phyloP scores from a whole-genome alignment of 2,113 vertebrate species.

The Ptychochromis oligacanthus region DNA sequence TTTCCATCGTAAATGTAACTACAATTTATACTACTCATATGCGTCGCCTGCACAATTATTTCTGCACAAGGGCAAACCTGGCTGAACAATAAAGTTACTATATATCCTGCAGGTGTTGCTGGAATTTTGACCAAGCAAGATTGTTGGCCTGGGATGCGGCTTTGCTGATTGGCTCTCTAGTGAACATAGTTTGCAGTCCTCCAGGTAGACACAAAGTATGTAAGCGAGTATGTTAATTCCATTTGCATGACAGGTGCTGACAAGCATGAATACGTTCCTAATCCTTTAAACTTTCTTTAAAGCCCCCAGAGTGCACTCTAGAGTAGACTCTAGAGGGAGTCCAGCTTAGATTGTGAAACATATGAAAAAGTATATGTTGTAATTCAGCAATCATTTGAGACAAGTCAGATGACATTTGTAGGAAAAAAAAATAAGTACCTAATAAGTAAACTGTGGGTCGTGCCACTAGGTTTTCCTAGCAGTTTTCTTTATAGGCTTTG shows the following conservation, averaged over 20 bases:
- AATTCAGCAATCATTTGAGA: slow-evolving; percentile 6
- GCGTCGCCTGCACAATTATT: background rate
- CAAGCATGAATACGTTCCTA: background rate
- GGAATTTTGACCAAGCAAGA: background rate
- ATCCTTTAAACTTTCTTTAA: slow-evolving; percentile 6
- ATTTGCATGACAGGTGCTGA: slow-evolving; percentile 7
- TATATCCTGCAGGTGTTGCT: background rate
- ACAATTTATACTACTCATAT: background rate
- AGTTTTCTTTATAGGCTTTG: slow-evolving; percentile 23
- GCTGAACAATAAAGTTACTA: background rate
- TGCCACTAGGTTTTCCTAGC: background rate
- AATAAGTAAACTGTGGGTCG: background rate
- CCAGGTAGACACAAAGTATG: background rate
- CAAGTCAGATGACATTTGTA: slow-evolving; percentile 15
- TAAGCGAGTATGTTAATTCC: background rate
- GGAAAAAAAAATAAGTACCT: background rate
- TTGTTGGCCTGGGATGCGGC: background rate
- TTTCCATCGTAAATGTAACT: background rate
- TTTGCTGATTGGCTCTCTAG: background rate
- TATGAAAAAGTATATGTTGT: background rate
- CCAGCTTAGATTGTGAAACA: background rate
- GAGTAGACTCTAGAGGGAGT: background rate
- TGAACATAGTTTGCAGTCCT: background rate
- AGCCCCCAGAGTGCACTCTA: background rate
- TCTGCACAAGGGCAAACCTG: background rate